These are phyloP conservation scores for Apodemia duryi DNA, from an alignment of 2,888 invertebrate species.

Conservation along the genomic window DNA sequence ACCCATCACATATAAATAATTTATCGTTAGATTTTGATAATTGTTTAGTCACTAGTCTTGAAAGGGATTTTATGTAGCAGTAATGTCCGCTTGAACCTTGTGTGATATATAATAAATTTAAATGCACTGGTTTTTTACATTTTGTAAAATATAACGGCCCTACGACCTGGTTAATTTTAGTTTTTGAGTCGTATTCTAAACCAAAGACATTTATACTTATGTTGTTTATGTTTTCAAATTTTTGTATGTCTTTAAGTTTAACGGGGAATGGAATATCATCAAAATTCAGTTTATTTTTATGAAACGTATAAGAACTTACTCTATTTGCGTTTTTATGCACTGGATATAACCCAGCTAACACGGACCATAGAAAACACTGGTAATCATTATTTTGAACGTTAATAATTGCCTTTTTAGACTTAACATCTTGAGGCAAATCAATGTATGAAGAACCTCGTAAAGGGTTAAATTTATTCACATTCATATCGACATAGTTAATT, in stretches of 20 bases:
- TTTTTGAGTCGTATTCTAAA: conserved; percentile 31
- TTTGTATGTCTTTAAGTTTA: conserved; percentile 32
- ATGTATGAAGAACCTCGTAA: conserved; percentile 30
- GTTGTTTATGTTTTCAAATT: conserved; percentile 34
- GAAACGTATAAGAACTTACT: conserved; percentile 25
- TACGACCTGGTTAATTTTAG: conserved; percentile 26
- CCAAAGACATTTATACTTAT: conserved; percentile 37
- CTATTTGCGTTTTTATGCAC: conserved; percentile 27
- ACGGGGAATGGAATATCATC: conserved; percentile 32
- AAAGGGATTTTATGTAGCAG: too few species aligned
- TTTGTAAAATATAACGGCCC: conserved; percentile 34
- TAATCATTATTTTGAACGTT: conserved; percentile 35
- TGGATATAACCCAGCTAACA: conserved; percentile 35
- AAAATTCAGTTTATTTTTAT: conserved; percentile 22
- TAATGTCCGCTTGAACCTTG: not conserved
- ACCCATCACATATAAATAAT: too few species aligned
- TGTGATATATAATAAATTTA: conserved; percentile 18
- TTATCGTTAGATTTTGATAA: too few species aligned
- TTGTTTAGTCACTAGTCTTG: too few species aligned
- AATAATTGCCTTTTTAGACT: conserved; percentile 34
- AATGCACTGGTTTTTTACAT: conserved; percentile 28
- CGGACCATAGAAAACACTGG: conserved; percentile 34
- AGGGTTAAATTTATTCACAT: conserved; percentile 34
- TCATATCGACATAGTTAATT: conserved; percentile 30
- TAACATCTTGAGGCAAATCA: conserved; percentile 33